Conservation (phyloP, 2,113 vertebrate genomes). For the Orthonyx spaldingii region DNA sequence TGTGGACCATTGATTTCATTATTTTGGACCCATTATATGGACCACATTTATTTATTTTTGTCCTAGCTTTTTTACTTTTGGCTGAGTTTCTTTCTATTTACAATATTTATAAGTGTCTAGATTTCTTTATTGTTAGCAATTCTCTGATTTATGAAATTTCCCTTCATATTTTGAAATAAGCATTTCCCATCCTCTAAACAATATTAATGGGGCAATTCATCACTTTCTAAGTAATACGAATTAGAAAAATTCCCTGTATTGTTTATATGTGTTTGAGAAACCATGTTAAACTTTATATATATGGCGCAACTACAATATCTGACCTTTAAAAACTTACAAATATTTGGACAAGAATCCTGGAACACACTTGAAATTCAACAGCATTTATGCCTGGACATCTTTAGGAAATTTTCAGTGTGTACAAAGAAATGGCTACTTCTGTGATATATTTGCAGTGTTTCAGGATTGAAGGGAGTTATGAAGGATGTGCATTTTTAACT, state of each 20-base stretch:
- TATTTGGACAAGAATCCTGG: constrained; percentile 25
- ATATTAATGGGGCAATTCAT: not conserved
- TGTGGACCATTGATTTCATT: not conserved
- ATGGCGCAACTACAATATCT: not conserved
- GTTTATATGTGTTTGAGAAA: not conserved
- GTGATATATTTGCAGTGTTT: not conserved
- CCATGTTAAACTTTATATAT: not conserved
- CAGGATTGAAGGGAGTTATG: not conserved
- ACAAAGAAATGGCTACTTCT: not conserved
- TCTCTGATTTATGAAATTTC: not conserved
- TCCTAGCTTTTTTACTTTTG: not conserved
- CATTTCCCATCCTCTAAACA: not conserved
- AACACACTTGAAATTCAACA: constrained; percentile 18
- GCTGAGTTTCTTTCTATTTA: not conserved
- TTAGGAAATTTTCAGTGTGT: not conserved
- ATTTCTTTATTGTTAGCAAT: not conserved
- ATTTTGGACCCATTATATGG: not conserved
- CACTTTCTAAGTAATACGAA: not conserved
- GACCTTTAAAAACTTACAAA: constrained; percentile 26
- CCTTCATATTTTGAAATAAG: not conserved
- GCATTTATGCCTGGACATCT: not conserved
- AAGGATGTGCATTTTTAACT: not conserved
- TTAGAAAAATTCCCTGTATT: not conserved
- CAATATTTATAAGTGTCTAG: not conserved
- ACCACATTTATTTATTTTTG: not conserved